Evolutionary conservation across 2,888 invertebrate genomes (phyloP), one percentile per base, ranked within the genome.

Genomic region (Dolomedes plantarius): DNA sequence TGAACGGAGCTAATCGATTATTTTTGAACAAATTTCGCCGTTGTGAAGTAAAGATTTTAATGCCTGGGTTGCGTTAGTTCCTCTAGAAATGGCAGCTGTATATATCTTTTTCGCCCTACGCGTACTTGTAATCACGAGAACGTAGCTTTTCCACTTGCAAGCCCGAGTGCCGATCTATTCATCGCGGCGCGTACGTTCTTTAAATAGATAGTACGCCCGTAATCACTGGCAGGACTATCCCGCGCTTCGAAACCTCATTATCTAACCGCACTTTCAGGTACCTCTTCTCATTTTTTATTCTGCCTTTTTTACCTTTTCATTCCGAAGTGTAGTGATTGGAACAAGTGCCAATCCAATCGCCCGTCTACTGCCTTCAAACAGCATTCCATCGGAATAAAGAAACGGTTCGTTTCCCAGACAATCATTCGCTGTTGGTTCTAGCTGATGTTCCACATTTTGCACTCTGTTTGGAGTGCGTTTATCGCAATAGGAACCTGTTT

Each of bases 171-270:
- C 27, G 16, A 56, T 36, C 69, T 74, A 81, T 81, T 81, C 41
- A 81, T 81, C 80, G 73, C 67, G 32, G 73, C 29, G n/a, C 62
- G 75, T 71, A 75, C 46, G 75, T 82, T 76, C 82, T 82, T 82
- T 82, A 82, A 82, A 82, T 82, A 76, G 82, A 82, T 64, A 81
- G 82, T 23, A 68, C 75, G 7, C 46, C 75, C 69, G 75, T 76
- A 82, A 82, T 75, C 82, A 82, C 75, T 82, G 36, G 31, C 29
- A 13, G 65, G 32, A 56, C 62, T 62, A 68, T n/a, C 39, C 56
- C 72, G 72, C 64, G 69, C 71, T 69, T 41, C 75, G 75, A 82
- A 82, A 82, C 71, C 82, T 82, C 82, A 82, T 82, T 82, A 75
- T 82, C 82, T 82, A 76, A 82, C 82, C 75, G 75, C 69, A 69